Evolutionary conservation across 2,113 vertebrate species (phyloP).

Genomic region (Leucopsar rothschildi): DNA sequence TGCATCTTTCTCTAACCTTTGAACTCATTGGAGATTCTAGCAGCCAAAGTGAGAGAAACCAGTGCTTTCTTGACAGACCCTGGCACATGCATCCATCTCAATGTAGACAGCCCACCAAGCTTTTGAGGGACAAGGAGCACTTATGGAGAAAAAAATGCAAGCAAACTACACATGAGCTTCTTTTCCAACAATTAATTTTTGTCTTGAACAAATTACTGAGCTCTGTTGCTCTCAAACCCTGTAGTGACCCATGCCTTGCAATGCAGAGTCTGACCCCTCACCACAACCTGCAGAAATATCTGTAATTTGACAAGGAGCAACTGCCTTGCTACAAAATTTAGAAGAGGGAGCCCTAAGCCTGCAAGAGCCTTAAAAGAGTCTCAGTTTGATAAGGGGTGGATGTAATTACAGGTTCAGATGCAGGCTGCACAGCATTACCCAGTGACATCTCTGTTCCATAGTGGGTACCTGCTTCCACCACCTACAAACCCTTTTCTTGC

Average conservation of each 20-base stretch:
- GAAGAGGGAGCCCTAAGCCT: background rate
- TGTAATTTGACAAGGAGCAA: background rate
- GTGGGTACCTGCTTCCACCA: background rate
- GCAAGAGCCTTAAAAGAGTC: background rate
- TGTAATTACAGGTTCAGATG: background rate
- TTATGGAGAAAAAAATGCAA: background rate
- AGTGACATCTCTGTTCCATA: background rate
- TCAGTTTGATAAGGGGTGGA: background rate
- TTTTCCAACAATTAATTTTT: background rate
- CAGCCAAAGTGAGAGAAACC: background rate
- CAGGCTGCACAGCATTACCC: background rate
- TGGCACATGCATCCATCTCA: rapidly evolving
- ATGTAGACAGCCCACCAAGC: background rate
- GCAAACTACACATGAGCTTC: background rate
- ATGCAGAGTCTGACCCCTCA: background rate
- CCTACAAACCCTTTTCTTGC: background rate
- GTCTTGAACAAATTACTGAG: background rate
- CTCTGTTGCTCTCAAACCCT: background rate
- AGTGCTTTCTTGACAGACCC: background rate
- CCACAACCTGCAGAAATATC: background rate
- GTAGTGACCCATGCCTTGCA: background rate
- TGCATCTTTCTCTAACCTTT: background rate
- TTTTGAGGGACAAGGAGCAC: background rate
- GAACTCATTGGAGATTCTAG: background rate
- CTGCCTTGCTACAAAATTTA: background rate